phyloP scores from a whole-genome alignment of 2,797 vertebrate species.

The Nyctalus aviator region DNA sequence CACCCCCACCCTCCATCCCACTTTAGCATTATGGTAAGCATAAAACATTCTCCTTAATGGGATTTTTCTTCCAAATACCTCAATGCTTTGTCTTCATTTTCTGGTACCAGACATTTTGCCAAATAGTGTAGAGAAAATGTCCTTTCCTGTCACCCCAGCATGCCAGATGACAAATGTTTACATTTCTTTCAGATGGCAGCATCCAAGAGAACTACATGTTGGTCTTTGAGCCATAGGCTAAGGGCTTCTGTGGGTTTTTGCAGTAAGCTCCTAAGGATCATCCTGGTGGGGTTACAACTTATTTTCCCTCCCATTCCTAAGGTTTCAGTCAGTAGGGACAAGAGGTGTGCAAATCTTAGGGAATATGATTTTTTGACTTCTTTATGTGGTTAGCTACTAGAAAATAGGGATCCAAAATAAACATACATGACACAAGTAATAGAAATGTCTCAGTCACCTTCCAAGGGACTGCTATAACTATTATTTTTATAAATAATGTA shows the following conservation, averaged over 20 bases:
- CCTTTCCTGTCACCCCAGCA: not conserved
- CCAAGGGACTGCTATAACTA: not conserved
- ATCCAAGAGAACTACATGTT: not conserved
- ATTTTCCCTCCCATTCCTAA: not conserved
- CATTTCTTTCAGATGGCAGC: not conserved
- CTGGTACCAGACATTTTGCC: conserved; percentile 8
- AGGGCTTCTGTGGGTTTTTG: not conserved
- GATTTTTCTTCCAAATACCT: conserved; percentile 9
- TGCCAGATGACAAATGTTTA: not conserved
- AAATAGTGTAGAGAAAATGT: not conserved
- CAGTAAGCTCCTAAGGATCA: not conserved
- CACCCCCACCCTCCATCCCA: not conserved
- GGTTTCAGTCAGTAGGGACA: not conserved
- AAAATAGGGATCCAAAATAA: not conserved
- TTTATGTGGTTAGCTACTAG: not conserved
- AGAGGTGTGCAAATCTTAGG: not conserved
- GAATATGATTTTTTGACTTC: not conserved
- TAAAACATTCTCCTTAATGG: conserved; percentile 2
- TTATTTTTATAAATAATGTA: not conserved
- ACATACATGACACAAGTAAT: not conserved
- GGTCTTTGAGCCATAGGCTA: not conserved
- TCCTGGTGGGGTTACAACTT: not conserved
- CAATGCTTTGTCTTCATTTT: conserved; percentile 32
- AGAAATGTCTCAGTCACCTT: not conserved
- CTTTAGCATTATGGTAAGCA: not conserved